Evolutionary conservation across 2,797 vertebrate genomes (phyloP).

Genomic region (Aldrovandia affinis): DNA sequence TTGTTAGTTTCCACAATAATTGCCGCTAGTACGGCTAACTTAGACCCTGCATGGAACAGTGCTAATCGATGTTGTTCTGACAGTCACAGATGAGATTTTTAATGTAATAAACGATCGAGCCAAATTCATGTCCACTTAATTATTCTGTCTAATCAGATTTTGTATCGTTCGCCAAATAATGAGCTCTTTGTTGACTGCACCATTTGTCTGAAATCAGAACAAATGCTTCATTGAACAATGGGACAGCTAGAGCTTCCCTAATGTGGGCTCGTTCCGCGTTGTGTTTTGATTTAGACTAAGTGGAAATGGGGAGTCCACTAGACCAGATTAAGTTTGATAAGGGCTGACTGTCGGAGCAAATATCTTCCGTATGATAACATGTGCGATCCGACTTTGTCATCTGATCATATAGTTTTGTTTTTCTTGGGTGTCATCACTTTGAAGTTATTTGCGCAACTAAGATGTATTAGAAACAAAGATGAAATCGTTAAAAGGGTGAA

Average conservation of each 20-base stretch:
- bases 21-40: background rate
- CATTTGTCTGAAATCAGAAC: background rate
- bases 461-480: background rate
- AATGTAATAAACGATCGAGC: background rate
- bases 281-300: background rate
- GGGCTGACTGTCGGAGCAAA: background rate
- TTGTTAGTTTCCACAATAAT: background rate
- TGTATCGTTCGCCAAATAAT: background rate
- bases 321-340: background rate
- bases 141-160: background rate
- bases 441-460: background rate
- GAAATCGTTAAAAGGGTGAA: background rate
- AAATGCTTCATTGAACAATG: conserved; percentile 18
- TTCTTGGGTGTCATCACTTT: background rate
- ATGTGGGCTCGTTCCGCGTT: background rate
- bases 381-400: background rate
- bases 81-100: background rate
- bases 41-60: background rate
- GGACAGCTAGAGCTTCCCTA: background rate
- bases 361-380: background rate
- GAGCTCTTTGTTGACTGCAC: background rate
- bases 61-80: background rate
- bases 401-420: background rate
- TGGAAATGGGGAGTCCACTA: background rate
- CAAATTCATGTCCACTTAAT: background rate